phyloP scores from a whole-genome alignment of 2,888 invertebrate species.

The Oxyteleia sp. region DNA sequence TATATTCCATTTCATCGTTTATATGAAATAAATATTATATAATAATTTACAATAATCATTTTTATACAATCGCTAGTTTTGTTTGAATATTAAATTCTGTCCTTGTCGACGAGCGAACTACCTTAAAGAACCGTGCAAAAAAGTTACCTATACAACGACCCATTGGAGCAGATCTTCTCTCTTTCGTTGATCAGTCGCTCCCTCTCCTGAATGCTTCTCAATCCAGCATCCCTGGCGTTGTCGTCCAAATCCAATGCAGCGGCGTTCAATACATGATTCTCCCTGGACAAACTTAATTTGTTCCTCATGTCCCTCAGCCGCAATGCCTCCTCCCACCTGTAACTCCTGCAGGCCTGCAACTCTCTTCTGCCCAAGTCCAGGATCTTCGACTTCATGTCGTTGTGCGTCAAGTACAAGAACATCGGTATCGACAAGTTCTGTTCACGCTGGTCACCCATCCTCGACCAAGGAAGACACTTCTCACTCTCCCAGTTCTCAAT shows the following conservation, averaged over 20 bases:
- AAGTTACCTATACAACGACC: conserved; percentile 82
- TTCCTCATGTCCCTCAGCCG: conserved; percentile 85
- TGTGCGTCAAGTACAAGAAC: conserved; percentile 82
- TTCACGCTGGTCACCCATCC: conserved; percentile 75
- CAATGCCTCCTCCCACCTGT: conserved; percentile 83
- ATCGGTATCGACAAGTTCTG: conserved; percentile 80
- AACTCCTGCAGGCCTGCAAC: conserved; percentile 79
- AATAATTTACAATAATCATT: too few species aligned
- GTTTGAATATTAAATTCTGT: too few species aligned
- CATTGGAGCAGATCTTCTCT: conserved; percentile 77
- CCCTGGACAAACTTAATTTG: conserved; percentile 81
- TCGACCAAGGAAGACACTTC: conserved; percentile 78
- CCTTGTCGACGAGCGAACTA: too few species aligned
- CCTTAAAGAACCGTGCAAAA: too few species aligned
- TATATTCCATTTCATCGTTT: too few species aligned
- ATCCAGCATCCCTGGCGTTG: conserved; percentile 75
- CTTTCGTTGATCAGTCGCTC: conserved; percentile 77
- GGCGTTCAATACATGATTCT: conserved; percentile 81
- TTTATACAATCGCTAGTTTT: too few species aligned
- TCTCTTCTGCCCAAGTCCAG: conserved; percentile 81
- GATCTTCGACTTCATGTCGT: conserved; percentile 81
- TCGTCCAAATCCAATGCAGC: conserved; percentile 80
- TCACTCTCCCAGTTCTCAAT: conserved; percentile 77
- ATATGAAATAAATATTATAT: too few species aligned
- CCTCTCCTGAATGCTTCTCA: conserved; percentile 78